These are phyloP conservation scores for Brachionus sp. DNA, from an alignment of 1,140 invertebrate species.

Conservation along the genomic window DNA sequence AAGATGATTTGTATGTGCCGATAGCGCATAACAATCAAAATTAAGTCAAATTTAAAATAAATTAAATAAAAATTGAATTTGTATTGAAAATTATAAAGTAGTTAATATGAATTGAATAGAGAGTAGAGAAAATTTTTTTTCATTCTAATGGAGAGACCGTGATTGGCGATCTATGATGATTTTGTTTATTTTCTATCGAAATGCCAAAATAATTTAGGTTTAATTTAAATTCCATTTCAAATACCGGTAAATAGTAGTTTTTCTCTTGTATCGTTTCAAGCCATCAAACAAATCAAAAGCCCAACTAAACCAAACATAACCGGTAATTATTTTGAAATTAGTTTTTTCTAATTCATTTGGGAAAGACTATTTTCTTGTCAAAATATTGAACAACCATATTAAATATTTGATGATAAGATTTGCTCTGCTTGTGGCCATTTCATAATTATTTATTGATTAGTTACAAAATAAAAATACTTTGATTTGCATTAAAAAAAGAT, in stretches of 20 bases:
- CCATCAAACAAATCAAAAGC: not conserved
- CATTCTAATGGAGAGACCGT: not conserved
- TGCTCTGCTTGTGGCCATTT: not conserved
- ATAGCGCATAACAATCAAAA: not conserved
- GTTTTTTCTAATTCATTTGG: constrained; percentile 12
- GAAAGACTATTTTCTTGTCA: constrained; percentile 8
- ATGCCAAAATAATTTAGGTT: constrained; percentile 11
- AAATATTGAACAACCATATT: not conserved
- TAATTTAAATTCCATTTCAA: constrained; percentile 32
- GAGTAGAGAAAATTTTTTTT: not conserved
- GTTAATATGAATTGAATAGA: not conserved
- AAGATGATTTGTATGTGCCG: not conserved
- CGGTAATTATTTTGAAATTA: constrained; percentile 17
- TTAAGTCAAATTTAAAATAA: not conserved
- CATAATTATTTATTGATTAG: not conserved
- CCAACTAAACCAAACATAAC: not conserved
- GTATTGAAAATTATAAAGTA: not conserved
- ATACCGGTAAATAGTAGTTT: not conserved
- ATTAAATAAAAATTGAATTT: not conserved
- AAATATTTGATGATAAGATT: not conserved
- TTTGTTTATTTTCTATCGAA: constrained; percentile 3
- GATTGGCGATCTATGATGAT: not conserved
- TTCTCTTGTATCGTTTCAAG: not conserved
- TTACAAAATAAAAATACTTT: no score
- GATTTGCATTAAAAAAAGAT: no score